Evolutionary conservation across 2,888 invertebrate species (phyloP), one percentile per base, ranked within the genome.

Genomic region (Agrochola circellaris): DNA sequence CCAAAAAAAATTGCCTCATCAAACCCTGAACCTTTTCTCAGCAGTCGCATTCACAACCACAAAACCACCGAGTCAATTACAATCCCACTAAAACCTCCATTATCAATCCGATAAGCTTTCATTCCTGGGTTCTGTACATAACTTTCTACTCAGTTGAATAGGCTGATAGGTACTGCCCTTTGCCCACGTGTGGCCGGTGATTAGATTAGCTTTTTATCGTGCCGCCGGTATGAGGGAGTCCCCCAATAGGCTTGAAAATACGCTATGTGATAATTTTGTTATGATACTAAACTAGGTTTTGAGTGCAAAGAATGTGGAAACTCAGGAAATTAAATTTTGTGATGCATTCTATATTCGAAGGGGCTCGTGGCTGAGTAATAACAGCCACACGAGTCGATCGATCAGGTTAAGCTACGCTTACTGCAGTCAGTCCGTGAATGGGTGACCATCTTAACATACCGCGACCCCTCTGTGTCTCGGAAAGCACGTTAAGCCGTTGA

Each of bases 131-230:
- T 60, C 15, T 5, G 15, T 45, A 69, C 72, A 77, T 23, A 64
- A 45, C 56, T 81, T 76, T 71, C 38, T 73, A 79, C 79, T 79
- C 68, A 15, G 23, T 42, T 42, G 23, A 64, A 58, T 73, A 51
- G 48, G 7, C n/a, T 73, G 34, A 68, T 61, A 69, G 64, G 48
- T 0, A 0, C 26, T 51, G 51, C 54, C 54, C 20, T 60, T 69
- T 58, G 0, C 8, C 20, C 26, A 69, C 60, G 60, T 45, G 68
- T 42, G 79, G 65, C 51, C 17, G 34, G 23, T 26, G 75, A 80
- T 81, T 45, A 80, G 81, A 80, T 80, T 48, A 81, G 42, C 38
- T 13, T 65, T 65, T 74, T 69, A 69, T 80, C 65, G 23, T n/a
- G 23, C 54, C 60, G 69, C 34, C 20, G 2, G 1, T 3, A 15